phyloP scores from a whole-genome alignment of 2,888 invertebrate species.

The Drosophila pegasa region DNA sequence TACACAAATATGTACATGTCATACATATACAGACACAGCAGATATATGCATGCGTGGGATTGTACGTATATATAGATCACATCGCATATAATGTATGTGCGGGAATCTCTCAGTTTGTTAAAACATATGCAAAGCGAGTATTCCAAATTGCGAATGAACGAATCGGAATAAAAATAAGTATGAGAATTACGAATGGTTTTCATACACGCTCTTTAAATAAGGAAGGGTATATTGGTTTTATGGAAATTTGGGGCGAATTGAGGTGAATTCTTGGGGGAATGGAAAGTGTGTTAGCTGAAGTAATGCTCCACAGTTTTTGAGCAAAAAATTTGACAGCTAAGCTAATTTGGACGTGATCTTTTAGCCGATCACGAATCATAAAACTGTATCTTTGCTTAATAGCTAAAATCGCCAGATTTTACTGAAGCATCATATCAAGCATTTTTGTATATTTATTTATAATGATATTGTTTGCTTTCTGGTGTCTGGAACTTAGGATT shows the following conservation, averaged over 20 bases:
- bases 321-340: no score
- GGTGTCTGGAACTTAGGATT: no score
- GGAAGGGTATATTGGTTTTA: background rate
- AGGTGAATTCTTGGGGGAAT: no score
- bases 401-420: no score
- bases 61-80: constrained; percentile 2
- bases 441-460: no score
- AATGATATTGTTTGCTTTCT: no score
- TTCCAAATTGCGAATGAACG: constrained; percentile 43
- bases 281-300: no score
- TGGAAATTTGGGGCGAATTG: background rate
- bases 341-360: no score
- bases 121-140: constrained; percentile 58
- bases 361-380: no score
- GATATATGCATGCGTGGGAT: background rate
- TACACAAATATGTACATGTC: background rate
- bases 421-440: no score
- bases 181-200: constrained; percentile 32
- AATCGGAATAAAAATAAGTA: constrained; percentile 37
- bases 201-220: background rate
- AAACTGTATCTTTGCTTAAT: no score
- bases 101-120: constrained; percentile 28
- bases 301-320: no score
- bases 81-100: constrained; percentile 13
- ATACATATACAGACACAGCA: background rate